A percentile compares a stretch with the other conserved stretches of the same genome.
These are phyloP conservation scores for Iguana delicatissima DNA, from an alignment of 2,797 vertebrate genomes.

Conservation along the genomic window DNA sequence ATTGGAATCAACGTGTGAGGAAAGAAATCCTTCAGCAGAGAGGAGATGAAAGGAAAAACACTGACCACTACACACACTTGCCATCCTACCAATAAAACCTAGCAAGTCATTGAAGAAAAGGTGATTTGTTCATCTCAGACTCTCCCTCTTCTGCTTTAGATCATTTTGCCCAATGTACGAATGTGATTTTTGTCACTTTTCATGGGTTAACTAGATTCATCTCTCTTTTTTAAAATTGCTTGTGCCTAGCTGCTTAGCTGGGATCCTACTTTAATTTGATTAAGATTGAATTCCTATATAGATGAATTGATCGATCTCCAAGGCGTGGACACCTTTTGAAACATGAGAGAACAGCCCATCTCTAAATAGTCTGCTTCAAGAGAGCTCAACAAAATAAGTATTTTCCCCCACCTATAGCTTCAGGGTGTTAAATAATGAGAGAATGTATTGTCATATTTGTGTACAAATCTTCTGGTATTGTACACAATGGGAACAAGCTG, in stretches of 20 bases:
- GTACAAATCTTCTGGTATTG: constrained; percentile 53
- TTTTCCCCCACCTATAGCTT: constrained; percentile 74
- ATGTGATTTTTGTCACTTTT: neutral
- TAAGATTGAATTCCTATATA: constrained; percentile 73
- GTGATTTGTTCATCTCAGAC: neutral
- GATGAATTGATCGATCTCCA: constrained; percentile 69
- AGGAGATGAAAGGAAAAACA: neutral
- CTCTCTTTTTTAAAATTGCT: constrained; percentile 51
- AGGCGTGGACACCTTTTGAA: constrained; percentile 70
- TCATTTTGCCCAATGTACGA: neutral
- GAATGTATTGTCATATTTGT: constrained; percentile 60
- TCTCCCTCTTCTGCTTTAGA: neutral
- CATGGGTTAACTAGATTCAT: constrained; percentile 18
- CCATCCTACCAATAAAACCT: no score
- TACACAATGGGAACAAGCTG: constrained; percentile 48
- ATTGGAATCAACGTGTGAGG: neutral
- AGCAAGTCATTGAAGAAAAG: neutral
- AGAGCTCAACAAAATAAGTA: constrained; percentile 70
- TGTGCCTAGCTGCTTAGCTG: constrained; percentile 53
- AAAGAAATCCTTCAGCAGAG: neutral
- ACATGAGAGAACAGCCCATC: constrained; percentile 69
- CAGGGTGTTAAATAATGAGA: constrained; percentile 78
- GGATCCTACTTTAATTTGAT: constrained; percentile 71
- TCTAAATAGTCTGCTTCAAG: constrained; percentile 78
- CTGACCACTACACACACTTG: no score